Percentiles rank a stretch among this genome's conserved stretches.
These are phyloP conservation scores for Boloria selene DNA, from an alignment of 2,888 invertebrate species.

Conservation along the genomic window DNA sequence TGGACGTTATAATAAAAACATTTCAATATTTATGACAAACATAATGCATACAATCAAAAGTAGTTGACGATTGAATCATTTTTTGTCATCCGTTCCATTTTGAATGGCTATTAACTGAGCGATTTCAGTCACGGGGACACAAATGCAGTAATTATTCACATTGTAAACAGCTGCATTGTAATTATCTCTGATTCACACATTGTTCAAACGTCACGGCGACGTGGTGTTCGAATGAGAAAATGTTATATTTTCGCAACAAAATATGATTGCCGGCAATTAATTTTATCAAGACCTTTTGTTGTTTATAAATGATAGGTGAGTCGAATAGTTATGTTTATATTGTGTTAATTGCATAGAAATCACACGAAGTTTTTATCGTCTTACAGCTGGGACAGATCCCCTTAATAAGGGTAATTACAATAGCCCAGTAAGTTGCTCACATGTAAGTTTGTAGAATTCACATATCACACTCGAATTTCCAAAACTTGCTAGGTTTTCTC, in stretches of 20 bases:
- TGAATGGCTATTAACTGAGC: slow-evolving; percentile 63
- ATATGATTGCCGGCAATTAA: slow-evolving; percentile 45
- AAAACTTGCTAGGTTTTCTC: no score
- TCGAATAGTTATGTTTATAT: slow-evolving; percentile 8
- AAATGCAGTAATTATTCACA: slow-evolving; percentile 73
- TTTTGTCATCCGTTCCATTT: slow-evolving; percentile 57
- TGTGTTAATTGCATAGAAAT: background rate
- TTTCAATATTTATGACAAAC: background rate
- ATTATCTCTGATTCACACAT: slow-evolving; percentile 73
- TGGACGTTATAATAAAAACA: no score
- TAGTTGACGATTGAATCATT: slow-evolving; percentile 48
- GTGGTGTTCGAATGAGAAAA: slow-evolving; percentile 46
- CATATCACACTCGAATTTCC: no score
- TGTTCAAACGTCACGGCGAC: slow-evolving; percentile 70
- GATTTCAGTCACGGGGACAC: slow-evolving; percentile 69
- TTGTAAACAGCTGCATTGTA: slow-evolving; percentile 74
- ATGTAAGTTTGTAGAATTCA: no score
- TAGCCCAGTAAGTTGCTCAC: no score
- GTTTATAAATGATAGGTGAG: slow-evolving; percentile 32
- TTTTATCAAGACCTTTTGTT: slow-evolving; percentile 40
- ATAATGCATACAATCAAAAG: slow-evolving; percentile 16
- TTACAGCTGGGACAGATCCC: no score
- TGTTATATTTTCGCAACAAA: slow-evolving; percentile 47
- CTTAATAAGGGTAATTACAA: no score
- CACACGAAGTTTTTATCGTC: background rate